Percentiles rank a stretch among this genome's conserved stretches.
Evolutionary conservation across 2,888 invertebrate species (phyloP).

Genomic region (Cantharis flavilabris): DNA sequence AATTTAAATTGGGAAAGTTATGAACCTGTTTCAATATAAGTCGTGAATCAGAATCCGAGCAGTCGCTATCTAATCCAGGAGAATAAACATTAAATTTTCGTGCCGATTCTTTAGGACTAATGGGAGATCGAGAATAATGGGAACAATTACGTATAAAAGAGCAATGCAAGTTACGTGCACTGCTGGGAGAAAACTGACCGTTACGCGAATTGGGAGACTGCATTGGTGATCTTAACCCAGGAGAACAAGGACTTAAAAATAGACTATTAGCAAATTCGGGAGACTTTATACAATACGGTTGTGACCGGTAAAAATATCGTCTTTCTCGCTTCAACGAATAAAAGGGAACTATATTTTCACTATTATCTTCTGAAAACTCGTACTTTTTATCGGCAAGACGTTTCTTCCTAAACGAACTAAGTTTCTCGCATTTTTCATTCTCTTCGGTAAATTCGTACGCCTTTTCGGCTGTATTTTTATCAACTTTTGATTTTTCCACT

Average conservation of each 20-base stretch:
- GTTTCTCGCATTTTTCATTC: constrained; percentile 80
- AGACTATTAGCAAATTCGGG: constrained; percentile 49
- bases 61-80: constrained; percentile 54
- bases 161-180: constrained; percentile 49
- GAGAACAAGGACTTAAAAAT: constrained; percentile 52
- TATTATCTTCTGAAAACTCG: constrained; percentile 82
- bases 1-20: constrained; percentile 42
- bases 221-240: constrained; percentile 51
- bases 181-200: constrained; percentile 52
- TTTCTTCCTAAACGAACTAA: constrained; percentile 83
- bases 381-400: constrained; percentile 90
- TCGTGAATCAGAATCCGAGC: constrained; percentile 54
- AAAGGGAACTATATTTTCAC: constrained; percentile 69
- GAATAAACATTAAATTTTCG: constrained; percentile 55
- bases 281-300: constrained; percentile 47
- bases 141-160: constrained; percentile 50
- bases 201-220: constrained; percentile 54
- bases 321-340: constrained; percentile 61
- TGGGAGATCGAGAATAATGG: constrained; percentile 53
- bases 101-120: constrained; percentile 50
- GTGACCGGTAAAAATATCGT: constrained; percentile 47
- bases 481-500: constrained; percentile 49
- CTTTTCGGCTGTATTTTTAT: constrained; percentile 66
- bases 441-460: constrained; percentile 88
- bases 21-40: constrained; percentile 48